A percentile compares a stretch with the other conserved stretches of the same genome.
Evolutionary conservation across 53 echinoderm and acorn worm genomes (phyloP).

Genomic region (Luidia sarsii): DNA sequence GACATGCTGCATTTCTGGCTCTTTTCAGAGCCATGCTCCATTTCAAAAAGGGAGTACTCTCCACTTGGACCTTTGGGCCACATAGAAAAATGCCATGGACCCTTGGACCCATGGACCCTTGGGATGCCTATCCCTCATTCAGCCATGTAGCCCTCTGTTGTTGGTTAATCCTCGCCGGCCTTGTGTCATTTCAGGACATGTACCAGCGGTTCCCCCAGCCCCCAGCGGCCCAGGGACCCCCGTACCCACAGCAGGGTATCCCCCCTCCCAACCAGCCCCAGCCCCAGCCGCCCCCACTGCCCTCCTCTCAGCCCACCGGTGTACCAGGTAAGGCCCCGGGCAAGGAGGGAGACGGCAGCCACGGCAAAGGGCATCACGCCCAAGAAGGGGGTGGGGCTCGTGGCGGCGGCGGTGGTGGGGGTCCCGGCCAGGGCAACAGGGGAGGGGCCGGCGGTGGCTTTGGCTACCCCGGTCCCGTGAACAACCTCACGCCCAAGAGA

Average conservation of each 20-base stretch:
- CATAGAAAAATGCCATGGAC: no score
- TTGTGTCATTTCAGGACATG: no score
- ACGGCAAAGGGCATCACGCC: not conserved
- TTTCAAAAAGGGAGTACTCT: no score
- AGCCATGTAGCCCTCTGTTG: no score
- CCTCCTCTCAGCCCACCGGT: constrained; percentile 1
- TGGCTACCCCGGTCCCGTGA: constrained; percentile 23
- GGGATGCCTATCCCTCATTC: no score
- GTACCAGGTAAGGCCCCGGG: constrained; percentile 20
- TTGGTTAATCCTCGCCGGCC: no score
- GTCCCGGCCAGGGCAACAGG: constrained; percentile 21
- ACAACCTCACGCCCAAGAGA: constrained; percentile 14
- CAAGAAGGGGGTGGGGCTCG: constrained; percentile 25
- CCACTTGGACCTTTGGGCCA: no score
- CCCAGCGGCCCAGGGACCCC: constrained; percentile 15
- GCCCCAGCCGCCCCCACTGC: constrained; percentile 29
- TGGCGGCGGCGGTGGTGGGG: constrained; percentile 33
- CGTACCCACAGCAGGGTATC: constrained; percentile 12
- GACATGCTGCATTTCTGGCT: no score
- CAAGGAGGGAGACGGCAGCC: not conserved
- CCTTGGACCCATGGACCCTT: no score
- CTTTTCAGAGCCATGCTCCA: no score
- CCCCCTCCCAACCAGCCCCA: constrained; percentile 59
- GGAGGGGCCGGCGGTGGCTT: constrained; percentile 22
- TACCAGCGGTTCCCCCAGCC: constrained; percentile 57